Base-by-base conservation (phyloP, 2,113 vertebrate genomes). In the Oryzias woworae region DNA sequence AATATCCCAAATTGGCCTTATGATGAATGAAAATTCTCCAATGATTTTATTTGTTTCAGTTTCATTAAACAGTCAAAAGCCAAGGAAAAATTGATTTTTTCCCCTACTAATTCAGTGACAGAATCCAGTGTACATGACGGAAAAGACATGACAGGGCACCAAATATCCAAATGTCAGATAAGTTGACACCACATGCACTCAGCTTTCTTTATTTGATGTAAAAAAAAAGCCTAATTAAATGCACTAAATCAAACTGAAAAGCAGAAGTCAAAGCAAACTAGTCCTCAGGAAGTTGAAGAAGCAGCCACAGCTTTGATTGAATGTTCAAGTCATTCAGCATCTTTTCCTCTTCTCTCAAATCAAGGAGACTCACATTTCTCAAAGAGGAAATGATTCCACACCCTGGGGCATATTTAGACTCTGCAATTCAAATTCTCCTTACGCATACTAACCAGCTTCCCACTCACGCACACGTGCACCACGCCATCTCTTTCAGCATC, bases 31-130 rank as follows among this genome's bases (percentile, higher is more conserved):
- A 78, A 83, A 71, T 55, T 73, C 58, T 76, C 58, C 53, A 71
- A 36, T 66, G 67, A 74, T 71, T 80, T 75, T 54, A 51, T 63
- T 77, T 75, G 60, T n/a, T 7, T 66, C 51, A 17, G 3, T 67
- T 67, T 57, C 44, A 76, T 81, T 79, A 68, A 81, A 69, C 71
- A 73, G 72, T 71, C 53, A 82, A 73, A 81, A 78, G 78, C 76
- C 4, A 13, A 54, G 72, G 57, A 76, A 80, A 84, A 84, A 85
- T 77, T 56, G 53, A 75, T 85, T 85, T 75, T 72, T 71, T 77
- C 63, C 70, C 20, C 20, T 20, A 56, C 53, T 66, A 77, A 75
- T 83, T 80, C 48, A 64, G 24, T 52, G 63, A 75, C 68, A 77
- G 63, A 75, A 68, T 59, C 60, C 55, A 71, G 68, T 43, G 63